A percentile compares a stretch with the other conserved stretches of the same genome.
Conservation (phyloP, 2,113 vertebrate species). For the Glareola pratincola region DNA sequence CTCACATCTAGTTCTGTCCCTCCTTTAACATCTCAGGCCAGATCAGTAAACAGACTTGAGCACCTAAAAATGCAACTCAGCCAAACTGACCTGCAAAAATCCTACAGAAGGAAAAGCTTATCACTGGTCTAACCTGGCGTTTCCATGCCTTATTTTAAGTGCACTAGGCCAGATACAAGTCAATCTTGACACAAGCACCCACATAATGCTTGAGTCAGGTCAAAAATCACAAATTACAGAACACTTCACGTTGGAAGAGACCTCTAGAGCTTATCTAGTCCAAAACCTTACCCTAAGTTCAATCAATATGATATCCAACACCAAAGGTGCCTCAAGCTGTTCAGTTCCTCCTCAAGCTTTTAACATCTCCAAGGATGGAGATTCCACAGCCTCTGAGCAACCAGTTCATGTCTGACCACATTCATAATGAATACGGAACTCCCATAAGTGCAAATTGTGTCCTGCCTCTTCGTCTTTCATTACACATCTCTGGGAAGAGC, state of each 20-base stretch:
- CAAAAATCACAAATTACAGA: background rate
- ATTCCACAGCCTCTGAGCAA: background rate
- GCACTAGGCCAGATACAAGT: background rate
- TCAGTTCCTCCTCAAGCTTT: background rate
- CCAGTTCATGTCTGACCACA: background rate
- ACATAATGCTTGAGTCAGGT: background rate
- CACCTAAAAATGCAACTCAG: background rate
- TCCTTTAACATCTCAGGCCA: background rate
- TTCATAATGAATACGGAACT: background rate
- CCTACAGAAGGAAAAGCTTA: background rate
- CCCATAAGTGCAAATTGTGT: background rate
- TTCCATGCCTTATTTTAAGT: background rate
- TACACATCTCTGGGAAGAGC: background rate
- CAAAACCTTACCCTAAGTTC: background rate
- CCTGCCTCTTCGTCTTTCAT: background rate
- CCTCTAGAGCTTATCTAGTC: background rate
- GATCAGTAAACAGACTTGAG: background rate
- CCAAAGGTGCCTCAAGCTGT: background rate
- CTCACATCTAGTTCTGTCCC: background rate
- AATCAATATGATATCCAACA: background rate
- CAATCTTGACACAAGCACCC: background rate
- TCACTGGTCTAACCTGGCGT: background rate
- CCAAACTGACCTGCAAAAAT: background rate
- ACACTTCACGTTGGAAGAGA: background rate
- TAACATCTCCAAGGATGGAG: background rate